phyloP scores from a whole-genome alignment of 2,113 vertebrate species.

The Cranoglanis bouderius region DNA sequence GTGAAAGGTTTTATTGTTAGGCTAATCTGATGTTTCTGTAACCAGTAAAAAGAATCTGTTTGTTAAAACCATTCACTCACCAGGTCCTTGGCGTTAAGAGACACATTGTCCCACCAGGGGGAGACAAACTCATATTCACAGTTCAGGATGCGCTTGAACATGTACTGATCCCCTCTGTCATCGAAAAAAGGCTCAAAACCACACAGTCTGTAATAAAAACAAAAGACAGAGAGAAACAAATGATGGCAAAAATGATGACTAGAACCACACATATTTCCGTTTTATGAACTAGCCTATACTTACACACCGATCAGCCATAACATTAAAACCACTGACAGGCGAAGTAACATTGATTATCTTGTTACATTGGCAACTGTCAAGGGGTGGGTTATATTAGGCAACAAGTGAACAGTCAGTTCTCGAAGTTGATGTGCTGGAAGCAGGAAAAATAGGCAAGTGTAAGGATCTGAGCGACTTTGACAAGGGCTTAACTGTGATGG shows the following conservation, averaged over 20 bases:
- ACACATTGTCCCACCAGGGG: slow-evolving; percentile 91
- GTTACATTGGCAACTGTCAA: too few species aligned
- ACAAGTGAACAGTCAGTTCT: too few species aligned
- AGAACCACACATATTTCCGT: not conserved
- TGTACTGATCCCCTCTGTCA: slow-evolving; percentile 87
- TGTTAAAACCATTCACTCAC: slow-evolving; percentile 68
- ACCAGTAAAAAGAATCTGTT: not conserved
- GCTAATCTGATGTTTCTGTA: not conserved
- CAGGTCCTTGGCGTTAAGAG: slow-evolving; percentile 88
- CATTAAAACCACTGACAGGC: too few species aligned
- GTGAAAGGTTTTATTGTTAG: not conserved
- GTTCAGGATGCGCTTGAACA: slow-evolving; percentile 88
- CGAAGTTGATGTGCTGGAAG: too few species aligned
- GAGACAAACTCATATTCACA: slow-evolving; percentile 92
- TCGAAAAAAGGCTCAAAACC: slow-evolving; percentile 91
- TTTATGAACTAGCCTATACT: not conserved
- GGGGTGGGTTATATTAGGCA: too few species aligned
- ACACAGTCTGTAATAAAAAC: slow-evolving; percentile 81
- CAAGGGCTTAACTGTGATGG: too few species aligned
- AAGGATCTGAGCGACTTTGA: too few species aligned
- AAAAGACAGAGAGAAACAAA: slow-evolving; percentile 49
- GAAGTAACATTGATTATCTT: too few species aligned
- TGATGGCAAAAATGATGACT: not conserved
- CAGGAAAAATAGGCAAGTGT: too few species aligned
- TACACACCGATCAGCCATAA: too few species aligned